phyloP scores from a whole-genome alignment of 2,888 invertebrate genomes.

The Eristalinus aeneus region DNA sequence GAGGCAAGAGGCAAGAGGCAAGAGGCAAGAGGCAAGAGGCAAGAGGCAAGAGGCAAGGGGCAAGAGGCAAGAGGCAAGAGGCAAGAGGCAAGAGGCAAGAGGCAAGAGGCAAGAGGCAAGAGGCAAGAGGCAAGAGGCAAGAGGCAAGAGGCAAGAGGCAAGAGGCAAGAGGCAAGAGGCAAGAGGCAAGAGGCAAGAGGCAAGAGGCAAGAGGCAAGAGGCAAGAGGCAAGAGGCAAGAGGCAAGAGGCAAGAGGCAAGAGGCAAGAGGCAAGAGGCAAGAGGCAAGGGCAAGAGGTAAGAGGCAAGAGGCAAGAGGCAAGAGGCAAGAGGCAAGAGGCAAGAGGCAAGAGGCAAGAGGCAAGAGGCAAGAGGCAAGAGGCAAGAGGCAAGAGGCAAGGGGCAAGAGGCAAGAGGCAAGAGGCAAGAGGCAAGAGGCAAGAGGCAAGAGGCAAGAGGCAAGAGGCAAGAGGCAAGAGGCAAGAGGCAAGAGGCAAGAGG shows the following conservation, averaged over 20 bases:
- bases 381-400: too few species aligned
- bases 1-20: neutral
- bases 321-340: too few species aligned
- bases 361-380: too few species aligned
- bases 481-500: neutral
- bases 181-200: neutral
- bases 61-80: neutral
- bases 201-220: neutral
- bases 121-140: neutral
- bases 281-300: too few species aligned
- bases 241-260: neutral
- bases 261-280: neutral
- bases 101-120: neutral
- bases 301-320: too few species aligned
- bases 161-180: neutral
- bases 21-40: neutral
- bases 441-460: too few species aligned
- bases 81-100: neutral
- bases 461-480: too few species aligned
- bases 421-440: too few species aligned
- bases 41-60: neutral
- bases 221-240: neutral
- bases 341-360: too few species aligned
- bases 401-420: too few species aligned
- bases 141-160: neutral